phyloP scores from a whole-genome alignment of 2,113 vertebrate species.

The Halichoerus grypus region DNA sequence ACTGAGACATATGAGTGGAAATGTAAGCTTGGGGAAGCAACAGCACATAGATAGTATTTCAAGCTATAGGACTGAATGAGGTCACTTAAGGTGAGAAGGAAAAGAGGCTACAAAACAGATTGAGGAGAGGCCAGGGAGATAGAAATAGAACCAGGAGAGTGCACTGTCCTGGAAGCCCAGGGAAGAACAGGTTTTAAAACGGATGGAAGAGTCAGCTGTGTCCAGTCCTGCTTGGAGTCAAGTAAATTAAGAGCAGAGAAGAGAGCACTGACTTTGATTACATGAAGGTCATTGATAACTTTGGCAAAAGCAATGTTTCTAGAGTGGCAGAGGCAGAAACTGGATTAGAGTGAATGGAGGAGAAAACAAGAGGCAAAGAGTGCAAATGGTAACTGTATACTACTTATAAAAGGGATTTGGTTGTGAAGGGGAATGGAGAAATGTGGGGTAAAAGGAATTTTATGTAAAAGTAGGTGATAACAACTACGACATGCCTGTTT shows the following conservation, averaged over 20 bases:
- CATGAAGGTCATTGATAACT: neutral
- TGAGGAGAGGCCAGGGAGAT: neutral
- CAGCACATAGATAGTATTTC: neutral
- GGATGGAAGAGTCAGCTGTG: neutral
- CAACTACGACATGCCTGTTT: neutral
- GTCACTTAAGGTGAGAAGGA: neutral
- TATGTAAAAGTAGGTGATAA: neutral
- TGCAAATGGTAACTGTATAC: neutral
- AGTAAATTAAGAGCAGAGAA: conserved; percentile 28
- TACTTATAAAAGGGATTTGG: neutral
- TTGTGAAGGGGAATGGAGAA: neutral
- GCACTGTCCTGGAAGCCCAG: neutral
- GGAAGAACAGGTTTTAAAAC: neutral
- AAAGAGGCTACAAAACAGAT: neutral
- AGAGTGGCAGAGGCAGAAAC: neutral
- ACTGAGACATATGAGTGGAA: neutral
- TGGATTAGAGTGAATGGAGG: neutral
- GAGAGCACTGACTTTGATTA: conserved; percentile 1
- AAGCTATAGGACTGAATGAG: conserved; percentile 48
- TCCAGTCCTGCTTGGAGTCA: neutral
- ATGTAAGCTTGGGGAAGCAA: neutral
- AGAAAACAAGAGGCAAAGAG: neutral
- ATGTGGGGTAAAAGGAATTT: neutral
- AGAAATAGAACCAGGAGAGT: conserved; percentile 7
- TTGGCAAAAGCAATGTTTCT: neutral